Evolutionary conservation across 2,797 vertebrate species (phyloP).

Genomic region (Coregonus suidteri): DNA sequence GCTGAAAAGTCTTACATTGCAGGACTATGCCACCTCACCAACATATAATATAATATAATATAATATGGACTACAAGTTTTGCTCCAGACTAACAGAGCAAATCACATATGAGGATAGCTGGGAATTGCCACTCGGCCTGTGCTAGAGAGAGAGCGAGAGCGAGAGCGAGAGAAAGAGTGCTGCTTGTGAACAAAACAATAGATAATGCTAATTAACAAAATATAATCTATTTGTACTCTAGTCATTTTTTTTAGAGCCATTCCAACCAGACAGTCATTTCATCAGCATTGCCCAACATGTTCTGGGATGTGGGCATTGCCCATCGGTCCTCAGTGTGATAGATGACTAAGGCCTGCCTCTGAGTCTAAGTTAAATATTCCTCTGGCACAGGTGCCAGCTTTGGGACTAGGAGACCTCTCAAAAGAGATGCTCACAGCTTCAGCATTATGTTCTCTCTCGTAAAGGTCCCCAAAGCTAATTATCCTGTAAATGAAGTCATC

Average conservation of each 20-base stretch:
- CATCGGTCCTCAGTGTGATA: not conserved
- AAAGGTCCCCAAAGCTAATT: conserved; percentile 2
- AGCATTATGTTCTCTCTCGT: not conserved
- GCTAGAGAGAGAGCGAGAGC: conserved; percentile 2
- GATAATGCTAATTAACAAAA: too few relatives aligned
- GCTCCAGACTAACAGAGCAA: conserved; percentile 2
- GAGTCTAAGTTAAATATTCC: not conserved
- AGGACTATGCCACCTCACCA: not conserved
- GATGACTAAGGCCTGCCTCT: too few relatives aligned
- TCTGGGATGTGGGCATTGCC: not conserved
- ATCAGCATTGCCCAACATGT: not conserved
- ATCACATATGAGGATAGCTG: not conserved
- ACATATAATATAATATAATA: not conserved
- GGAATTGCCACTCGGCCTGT: not conserved
- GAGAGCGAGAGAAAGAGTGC: not conserved
- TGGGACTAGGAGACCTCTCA: conserved; percentile 1
- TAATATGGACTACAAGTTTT: not conserved
- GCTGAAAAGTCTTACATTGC: not conserved
- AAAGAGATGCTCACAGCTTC: not conserved
- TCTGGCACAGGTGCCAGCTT: conserved; percentile 9
- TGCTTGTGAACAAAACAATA: not conserved
- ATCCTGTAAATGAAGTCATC: conserved; percentile 14
- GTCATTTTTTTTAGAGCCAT: too few relatives aligned
- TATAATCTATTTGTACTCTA: too few relatives aligned
- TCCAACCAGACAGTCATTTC: not conserved